Conservation (phyloP, 2,113 vertebrate genomes). For the Rhabdomys dilectus region DNA sequence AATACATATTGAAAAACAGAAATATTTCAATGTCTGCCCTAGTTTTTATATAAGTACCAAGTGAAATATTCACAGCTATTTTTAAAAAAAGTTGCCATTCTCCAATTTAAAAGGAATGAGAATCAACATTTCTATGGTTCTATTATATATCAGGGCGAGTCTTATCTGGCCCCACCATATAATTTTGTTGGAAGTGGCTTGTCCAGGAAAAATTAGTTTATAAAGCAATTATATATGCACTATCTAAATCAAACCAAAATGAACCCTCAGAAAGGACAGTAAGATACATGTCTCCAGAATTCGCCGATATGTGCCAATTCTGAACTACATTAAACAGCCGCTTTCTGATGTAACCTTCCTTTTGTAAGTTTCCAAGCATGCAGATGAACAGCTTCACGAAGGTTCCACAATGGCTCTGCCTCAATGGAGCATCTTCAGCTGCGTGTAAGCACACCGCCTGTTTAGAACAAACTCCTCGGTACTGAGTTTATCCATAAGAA, state of each 20-base stretch:
- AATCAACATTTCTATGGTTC: slow-evolving; percentile 43
- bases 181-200: slow-evolving; percentile 42
- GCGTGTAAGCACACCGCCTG: background rate
- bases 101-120: slow-evolving; percentile 48
- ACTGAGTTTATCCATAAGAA: background rate
- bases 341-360: slow-evolving; percentile 23
- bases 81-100: slow-evolving; percentile 40
- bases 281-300: background rate
- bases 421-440: slow-evolving; percentile 13
- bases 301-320: background rate
- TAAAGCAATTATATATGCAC: slow-evolving; percentile 59
- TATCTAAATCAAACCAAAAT: slow-evolving; percentile 47
- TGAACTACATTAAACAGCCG: slow-evolving; percentile 29
- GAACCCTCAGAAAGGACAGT: background rate
- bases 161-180: background rate
- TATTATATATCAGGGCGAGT: background rate
- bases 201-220: slow-evolving; percentile 53
- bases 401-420: background rate
- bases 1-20: slow-evolving; percentile 75
- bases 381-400: background rate
- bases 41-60: slow-evolving; percentile 73
- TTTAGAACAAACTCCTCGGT: background rate
- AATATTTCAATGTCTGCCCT: slow-evolving; percentile 65
- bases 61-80: slow-evolving; percentile 69
- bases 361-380: background rate